These are phyloP conservation scores for Eulithis testata DNA, from an alignment of 2,888 invertebrate genomes.

Conservation along the genomic window DNA sequence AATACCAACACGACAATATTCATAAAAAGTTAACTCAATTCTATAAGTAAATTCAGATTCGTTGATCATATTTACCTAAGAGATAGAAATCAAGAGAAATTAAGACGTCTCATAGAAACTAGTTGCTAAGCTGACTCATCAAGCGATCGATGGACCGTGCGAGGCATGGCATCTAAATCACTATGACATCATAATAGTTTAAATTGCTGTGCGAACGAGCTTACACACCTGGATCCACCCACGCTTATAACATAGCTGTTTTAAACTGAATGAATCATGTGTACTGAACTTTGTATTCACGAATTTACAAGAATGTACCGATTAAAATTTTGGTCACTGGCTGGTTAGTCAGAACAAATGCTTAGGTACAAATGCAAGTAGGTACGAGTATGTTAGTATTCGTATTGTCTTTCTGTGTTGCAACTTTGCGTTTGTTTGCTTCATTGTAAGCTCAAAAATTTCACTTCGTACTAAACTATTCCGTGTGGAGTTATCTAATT, in stretches of 20 bases:
- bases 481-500: conserved; percentile 6
- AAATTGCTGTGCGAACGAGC: conserved; percentile 66
- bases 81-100: conserved; percentile 17
- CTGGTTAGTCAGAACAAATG: conserved; percentile 15
- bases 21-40: conserved; percentile 18
- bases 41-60: conserved; percentile 11
- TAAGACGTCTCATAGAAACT: conserved; percentile 39
- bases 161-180: conserved; percentile 59
- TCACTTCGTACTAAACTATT: neutral
- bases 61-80: neutral
- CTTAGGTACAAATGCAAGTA: conserved; percentile 7
- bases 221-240: conserved; percentile 68
- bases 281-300: conserved; percentile 29
- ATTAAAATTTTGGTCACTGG: conserved; percentile 22
- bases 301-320: conserved; percentile 37
- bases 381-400: conserved; percentile 6
- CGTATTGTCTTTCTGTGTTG: conserved; percentile 20
- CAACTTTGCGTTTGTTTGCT: conserved; percentile 14
- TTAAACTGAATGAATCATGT: conserved; percentile 57
- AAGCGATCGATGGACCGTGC: conserved; percentile 48
- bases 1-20: neutral
- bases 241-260: conserved; percentile 43
- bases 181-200: conserved; percentile 61
- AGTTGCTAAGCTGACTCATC: conserved; percentile 49
- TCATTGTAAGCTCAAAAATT: conserved; percentile 8